phyloP scores from a whole-genome alignment of 2,888 invertebrate genomes.

The Yponomeuta plumbellus region DNA sequence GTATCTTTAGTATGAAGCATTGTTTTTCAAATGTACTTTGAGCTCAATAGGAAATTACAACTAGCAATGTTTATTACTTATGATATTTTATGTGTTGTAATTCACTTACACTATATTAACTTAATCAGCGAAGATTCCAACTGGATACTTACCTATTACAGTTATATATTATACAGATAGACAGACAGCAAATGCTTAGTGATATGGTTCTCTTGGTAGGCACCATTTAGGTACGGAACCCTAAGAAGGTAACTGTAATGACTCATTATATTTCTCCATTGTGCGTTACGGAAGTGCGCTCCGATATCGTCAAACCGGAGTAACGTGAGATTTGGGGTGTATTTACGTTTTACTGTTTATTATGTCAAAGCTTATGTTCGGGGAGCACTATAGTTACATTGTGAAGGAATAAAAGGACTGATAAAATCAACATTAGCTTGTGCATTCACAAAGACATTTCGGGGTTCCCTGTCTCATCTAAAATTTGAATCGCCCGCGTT shows the following conservation, averaged over 20 bases:
- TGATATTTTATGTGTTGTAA: too few species aligned
- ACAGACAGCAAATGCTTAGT: too few species aligned
- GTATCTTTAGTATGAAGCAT: too few species aligned
- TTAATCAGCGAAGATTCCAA: too few species aligned
- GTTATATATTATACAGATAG: too few species aligned
- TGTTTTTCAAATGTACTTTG: too few species aligned
- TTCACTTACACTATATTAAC: too few species aligned
- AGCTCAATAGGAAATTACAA: too few species aligned
- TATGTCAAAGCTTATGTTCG: conserved; percentile 12
- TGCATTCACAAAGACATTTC: neutral
- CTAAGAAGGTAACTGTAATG: conserved; percentile 50
- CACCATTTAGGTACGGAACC: neutral
- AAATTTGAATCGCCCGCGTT: neutral
- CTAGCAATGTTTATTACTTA: too few species aligned
- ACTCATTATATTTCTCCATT: conserved; percentile 54
- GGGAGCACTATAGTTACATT: conserved; percentile 4
- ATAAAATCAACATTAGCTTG: conserved; percentile 10
- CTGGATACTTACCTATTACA: too few species aligned
- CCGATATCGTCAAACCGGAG: conserved; percentile 35
- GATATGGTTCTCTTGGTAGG: too few species aligned
- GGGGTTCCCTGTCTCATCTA: neutral
- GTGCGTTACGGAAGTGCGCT: conserved; percentile 50
- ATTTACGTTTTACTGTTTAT: conserved; percentile 4
- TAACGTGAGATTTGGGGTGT: conserved; percentile 18
- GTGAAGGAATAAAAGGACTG: conserved; percentile 9